Conservation (phyloP, 2,888 invertebrate genomes). For the Junonia oenone region DNA sequence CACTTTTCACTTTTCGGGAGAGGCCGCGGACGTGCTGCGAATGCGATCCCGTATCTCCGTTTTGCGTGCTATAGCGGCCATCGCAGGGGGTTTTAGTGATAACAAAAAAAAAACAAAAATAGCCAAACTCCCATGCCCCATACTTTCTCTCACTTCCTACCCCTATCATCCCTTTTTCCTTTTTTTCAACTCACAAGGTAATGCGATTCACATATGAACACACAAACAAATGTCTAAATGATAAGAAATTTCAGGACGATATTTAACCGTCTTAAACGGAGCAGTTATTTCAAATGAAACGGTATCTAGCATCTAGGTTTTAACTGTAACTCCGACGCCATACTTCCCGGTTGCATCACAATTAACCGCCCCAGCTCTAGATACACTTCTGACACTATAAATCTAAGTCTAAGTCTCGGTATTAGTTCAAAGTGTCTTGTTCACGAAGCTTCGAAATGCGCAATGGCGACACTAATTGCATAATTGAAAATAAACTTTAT, state of each 20-base stretch:
- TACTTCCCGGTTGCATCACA: constrained; percentile 18
- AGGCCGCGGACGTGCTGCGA: too few relatives aligned
- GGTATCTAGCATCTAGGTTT: constrained; percentile 14
- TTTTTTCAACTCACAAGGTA: too few relatives aligned
- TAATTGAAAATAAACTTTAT: not conserved
- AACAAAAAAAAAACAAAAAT: too few relatives aligned
- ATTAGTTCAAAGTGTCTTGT: constrained; percentile 48
- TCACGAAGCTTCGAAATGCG: constrained; percentile 13
- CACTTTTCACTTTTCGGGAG: too few relatives aligned
- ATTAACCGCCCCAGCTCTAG: constrained; percentile 33
- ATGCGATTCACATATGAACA: not conserved
- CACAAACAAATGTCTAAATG: not conserved
- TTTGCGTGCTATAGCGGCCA: too few relatives aligned
- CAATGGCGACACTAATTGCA: constrained; percentile 1
- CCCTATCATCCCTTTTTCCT: too few relatives aligned
- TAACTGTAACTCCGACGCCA: not conserved
- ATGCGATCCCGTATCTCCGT: too few relatives aligned
- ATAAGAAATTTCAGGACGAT: not conserved
- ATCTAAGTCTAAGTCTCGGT: constrained; percentile 47
- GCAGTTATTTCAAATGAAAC: constrained; percentile 13
- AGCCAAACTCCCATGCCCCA: too few relatives aligned
- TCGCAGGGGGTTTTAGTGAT: too few relatives aligned
- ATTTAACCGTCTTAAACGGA: not conserved
- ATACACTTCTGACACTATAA: constrained; percentile 40
- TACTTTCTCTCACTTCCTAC: too few relatives aligned